Evolutionary conservation across 2,888 invertebrate genomes (phyloP).

Genomic region (Leptinotarsa rubiginosa): DNA sequence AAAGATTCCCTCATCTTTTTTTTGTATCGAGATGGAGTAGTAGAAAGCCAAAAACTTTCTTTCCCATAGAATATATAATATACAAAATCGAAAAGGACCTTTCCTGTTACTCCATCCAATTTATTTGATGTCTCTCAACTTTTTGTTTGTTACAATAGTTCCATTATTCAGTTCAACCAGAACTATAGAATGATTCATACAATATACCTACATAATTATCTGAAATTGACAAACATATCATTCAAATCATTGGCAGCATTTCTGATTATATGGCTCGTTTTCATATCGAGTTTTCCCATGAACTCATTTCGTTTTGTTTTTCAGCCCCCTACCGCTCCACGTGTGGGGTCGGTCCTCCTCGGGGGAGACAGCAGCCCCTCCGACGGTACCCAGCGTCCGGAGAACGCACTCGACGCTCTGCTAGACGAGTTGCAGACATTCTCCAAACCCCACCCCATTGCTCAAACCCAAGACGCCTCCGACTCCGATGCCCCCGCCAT

Average conservation of each 20-base stretch:
- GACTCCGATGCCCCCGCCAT: conserved; percentile 61
- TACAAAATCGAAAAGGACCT: too few relatives aligned
- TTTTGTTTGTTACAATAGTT: too few relatives aligned
- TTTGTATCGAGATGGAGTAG: too few relatives aligned
- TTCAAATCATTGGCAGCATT: not conserved
- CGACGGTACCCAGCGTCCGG: conserved; percentile 77
- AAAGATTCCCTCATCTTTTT: too few relatives aligned
- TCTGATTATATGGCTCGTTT: not conserved
- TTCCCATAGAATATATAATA: too few relatives aligned
- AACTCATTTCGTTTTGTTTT: conserved; percentile 41
- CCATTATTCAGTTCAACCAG: too few relatives aligned
- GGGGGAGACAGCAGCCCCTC: conserved; percentile 70
- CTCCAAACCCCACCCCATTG: conserved; percentile 74
- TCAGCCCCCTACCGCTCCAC: conserved; percentile 72
- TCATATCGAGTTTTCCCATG: not conserved
- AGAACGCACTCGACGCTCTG: conserved; percentile 98
- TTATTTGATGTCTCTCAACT: too few relatives aligned
- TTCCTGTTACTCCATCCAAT: too few relatives aligned
- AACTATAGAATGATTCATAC: too few relatives aligned
- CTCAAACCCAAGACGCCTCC: conserved; percentile 52
- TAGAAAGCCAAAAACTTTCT: too few relatives aligned
- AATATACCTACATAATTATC: too few relatives aligned
- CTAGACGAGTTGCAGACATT: conserved; percentile 93
- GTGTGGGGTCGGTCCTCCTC: conserved; percentile 73
- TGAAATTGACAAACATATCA: too few relatives aligned